Conservation (phyloP, 2,888 invertebrate genomes). For the Zelleria hepariella region DNA sequence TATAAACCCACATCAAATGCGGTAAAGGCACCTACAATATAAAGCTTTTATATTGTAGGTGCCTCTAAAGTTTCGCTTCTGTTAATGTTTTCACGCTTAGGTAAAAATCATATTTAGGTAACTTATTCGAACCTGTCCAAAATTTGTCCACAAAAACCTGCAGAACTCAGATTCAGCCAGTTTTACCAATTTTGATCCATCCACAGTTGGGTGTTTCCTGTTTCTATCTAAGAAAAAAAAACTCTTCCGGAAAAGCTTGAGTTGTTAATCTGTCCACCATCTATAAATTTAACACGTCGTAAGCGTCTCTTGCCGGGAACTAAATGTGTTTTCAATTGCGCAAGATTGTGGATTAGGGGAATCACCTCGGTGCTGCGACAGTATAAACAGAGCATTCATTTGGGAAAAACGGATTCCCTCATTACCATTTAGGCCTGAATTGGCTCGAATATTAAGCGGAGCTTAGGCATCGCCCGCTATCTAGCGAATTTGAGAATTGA, state of each 20-base stretch:
- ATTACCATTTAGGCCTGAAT: slow-evolving; percentile 38
- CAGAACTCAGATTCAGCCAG: too few relatives aligned
- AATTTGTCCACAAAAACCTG: too few relatives aligned
- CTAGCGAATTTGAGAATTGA: neutral
- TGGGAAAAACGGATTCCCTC: slow-evolving; percentile 18
- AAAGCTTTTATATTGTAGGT: too few relatives aligned
- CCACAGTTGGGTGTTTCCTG: too few relatives aligned
- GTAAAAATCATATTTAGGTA: too few relatives aligned
- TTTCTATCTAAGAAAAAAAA: too few relatives aligned
- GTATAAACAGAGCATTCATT: slow-evolving; percentile 9
- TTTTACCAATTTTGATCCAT: too few relatives aligned
- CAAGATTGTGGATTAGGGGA: slow-evolving; percentile 39
- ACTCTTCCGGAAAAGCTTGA: neutral
- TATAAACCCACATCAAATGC: too few relatives aligned
- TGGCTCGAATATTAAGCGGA: slow-evolving; percentile 42
- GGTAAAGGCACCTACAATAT: too few relatives aligned
- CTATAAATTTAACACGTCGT: neutral
- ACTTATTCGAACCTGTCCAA: too few relatives aligned
- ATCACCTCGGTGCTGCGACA: slow-evolving; percentile 29
- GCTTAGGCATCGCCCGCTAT: neutral
- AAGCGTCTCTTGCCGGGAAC: slow-evolving; percentile 16
- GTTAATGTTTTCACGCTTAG: too few relatives aligned
- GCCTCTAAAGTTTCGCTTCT: too few relatives aligned
- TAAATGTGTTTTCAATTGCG: slow-evolving; percentile 45
- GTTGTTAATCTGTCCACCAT: neutral